Percentiles rank a stretch among this genome's conserved stretches.
Conservation (phyloP, 2,113 vertebrate species). For the Bungarus multicinctus region DNA sequence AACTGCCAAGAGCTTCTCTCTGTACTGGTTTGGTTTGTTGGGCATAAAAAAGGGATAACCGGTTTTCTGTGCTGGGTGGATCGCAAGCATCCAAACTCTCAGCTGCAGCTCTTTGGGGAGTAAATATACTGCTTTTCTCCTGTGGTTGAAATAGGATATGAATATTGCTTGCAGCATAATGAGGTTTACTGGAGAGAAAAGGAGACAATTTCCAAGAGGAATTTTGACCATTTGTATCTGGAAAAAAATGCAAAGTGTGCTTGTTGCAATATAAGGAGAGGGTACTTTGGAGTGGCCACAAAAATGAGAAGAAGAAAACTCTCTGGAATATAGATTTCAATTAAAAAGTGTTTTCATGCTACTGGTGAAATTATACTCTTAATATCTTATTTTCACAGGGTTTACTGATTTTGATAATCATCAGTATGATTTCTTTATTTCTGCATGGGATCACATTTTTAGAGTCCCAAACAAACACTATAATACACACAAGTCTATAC, state of each 20-base stretch:
- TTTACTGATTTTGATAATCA: not conserved
- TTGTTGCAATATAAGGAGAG: not conserved
- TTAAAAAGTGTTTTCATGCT: not conserved
- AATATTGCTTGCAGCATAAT: not conserved
- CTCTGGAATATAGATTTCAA: not conserved
- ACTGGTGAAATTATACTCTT: not conserved
- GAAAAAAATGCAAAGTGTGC: not conserved
- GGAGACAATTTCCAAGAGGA: not conserved
- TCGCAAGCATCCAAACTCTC: conserved; percentile 52
- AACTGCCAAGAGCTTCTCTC: conserved; percentile 61
- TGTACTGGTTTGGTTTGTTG: conserved; percentile 55
- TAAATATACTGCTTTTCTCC: not conserved
- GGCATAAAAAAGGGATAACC: conserved; percentile 62
- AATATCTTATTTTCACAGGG: no score
- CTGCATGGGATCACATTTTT: not conserved
- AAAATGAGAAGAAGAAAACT: not conserved
- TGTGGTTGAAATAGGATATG: not conserved
- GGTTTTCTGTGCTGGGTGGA: conserved; percentile 72
- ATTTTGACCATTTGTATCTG: not conserved
- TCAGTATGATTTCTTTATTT: not conserved
- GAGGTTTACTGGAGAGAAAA: not conserved
- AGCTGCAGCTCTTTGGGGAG: not conserved
- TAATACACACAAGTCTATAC: not conserved
- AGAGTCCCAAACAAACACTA: not conserved
- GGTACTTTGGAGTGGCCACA: not conserved